These are phyloP conservation scores for Ardeotis arabs DNA, from an alignment of 2,113 vertebrate species.

Conservation along the genomic window DNA sequence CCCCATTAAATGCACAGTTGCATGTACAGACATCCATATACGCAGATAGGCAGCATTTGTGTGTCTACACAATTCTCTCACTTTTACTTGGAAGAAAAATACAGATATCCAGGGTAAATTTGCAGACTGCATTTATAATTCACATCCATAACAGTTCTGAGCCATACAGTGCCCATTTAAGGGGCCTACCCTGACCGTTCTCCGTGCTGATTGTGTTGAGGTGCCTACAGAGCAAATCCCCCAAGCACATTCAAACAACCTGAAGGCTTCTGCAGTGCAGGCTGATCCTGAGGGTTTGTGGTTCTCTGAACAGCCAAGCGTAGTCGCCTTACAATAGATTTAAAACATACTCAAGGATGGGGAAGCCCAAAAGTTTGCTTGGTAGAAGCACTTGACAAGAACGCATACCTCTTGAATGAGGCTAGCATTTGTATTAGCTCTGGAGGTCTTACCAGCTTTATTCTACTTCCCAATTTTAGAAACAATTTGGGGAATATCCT, in stretches of 20 bases:
- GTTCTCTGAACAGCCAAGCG: neutral
- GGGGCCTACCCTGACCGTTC: neutral
- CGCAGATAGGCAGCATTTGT: neutral
- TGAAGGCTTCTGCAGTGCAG: neutral
- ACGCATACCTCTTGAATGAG: neutral
- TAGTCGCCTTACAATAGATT: neutral
- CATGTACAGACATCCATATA: neutral
- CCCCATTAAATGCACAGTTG: neutral
- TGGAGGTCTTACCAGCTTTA: neutral
- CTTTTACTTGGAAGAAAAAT: neutral
- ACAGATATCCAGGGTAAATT: neutral
- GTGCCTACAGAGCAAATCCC: neutral
- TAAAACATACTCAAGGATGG: neutral
- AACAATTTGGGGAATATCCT: neutral
- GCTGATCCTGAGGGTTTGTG: neutral
- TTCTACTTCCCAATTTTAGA: conserved; percentile 32
- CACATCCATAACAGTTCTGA: neutral
- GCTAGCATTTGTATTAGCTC: neutral
- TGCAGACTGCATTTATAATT: neutral
- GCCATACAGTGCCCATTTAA: neutral
- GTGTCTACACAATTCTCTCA: neutral
- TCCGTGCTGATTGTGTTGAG: neutral
- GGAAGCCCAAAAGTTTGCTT: neutral
- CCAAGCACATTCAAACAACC: neutral
- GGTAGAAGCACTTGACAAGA: neutral